Evolutionary conservation across 2,888 invertebrate species (phyloP).

Genomic region (Marronus borbonicus): DNA sequence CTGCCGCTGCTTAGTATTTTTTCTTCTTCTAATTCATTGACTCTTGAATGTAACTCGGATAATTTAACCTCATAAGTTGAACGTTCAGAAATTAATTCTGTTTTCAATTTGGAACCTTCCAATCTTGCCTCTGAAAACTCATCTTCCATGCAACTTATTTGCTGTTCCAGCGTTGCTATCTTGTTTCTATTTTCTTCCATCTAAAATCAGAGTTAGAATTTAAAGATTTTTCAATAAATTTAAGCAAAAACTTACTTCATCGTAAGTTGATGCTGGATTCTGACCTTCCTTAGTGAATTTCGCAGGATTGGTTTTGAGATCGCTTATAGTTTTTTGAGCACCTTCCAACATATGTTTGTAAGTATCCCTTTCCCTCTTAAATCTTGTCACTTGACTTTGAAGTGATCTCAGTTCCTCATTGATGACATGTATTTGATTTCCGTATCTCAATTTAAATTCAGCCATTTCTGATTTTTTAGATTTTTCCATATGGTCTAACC

Average conservation of each 20-base stretch:
- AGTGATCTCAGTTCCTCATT: slow-evolving; percentile 87
- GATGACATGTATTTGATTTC: slow-evolving; percentile 86
- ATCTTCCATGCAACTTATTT: slow-evolving; percentile 89
- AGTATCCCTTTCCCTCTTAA: slow-evolving; percentile 90
- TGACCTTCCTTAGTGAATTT: slow-evolving; percentile 72
- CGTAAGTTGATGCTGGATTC: slow-evolving; percentile 69
- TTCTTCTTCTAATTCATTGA: slow-evolving; percentile 93
- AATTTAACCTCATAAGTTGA: slow-evolving; percentile 89
- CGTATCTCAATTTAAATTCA: slow-evolving; percentile 87
- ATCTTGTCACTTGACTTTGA: slow-evolving; percentile 85
- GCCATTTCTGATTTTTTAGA: slow-evolving; percentile 84
- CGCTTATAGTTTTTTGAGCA: slow-evolving; percentile 87
- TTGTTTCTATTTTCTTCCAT: slow-evolving; percentile 82
- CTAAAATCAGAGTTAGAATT: slow-evolving; percentile 61
- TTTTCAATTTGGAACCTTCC: slow-evolving; percentile 87
- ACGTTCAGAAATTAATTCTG: slow-evolving; percentile 91
- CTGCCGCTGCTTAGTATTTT: slow-evolving; percentile 86
- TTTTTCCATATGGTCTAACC: slow-evolving; percentile 77
- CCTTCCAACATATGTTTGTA: slow-evolving; percentile 92
- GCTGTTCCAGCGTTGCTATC: slow-evolving; percentile 84
- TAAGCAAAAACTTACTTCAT: slow-evolving; percentile 73
- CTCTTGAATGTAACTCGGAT: slow-evolving; percentile 90
- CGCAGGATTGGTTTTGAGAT: slow-evolving; percentile 77
- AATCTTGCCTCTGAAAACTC: slow-evolving; percentile 89
- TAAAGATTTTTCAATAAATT: no score